A percentile compares a stretch with the other conserved stretches of the same genome.
phyloP scores from a whole-genome alignment of 2,888 invertebrate species.

The Furcula furcula region DNA sequence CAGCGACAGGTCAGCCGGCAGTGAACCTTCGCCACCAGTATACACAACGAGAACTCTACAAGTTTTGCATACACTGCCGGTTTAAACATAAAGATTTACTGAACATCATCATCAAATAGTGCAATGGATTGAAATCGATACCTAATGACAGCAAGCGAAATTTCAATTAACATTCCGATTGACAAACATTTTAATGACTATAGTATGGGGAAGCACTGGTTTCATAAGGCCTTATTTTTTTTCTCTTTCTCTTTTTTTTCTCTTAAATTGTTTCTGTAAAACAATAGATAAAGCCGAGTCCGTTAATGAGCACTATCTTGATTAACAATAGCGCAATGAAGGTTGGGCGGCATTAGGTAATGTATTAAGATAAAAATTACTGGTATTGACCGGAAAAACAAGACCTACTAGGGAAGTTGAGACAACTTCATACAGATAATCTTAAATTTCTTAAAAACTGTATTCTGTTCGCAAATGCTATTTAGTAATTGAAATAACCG shows the following conservation, averaged over 20 bases:
- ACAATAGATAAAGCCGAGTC: slow-evolving; percentile 27
- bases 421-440: too few species aligned
- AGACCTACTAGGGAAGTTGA: too few species aligned
- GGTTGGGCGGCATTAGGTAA: slow-evolving; percentile 6
- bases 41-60: slow-evolving; percentile 11
- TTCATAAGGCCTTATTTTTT: slow-evolving; percentile 28
- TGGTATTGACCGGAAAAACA: too few species aligned
- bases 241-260: slow-evolving; percentile 36
- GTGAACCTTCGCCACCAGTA: slow-evolving; percentile 20
- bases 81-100: neutral
- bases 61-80: slow-evolving; percentile 16
- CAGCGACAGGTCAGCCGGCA: slow-evolving; percentile 15
- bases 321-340: slow-evolving; percentile 35
- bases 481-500: too few species aligned
- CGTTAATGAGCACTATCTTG: slow-evolving; percentile 26
- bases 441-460: too few species aligned
- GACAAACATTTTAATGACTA: slow-evolving; percentile 34
- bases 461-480: too few species aligned
- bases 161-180: slow-evolving; percentile 34
- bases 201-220: slow-evolving; percentile 35
- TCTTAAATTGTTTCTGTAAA: slow-evolving; percentile 36
- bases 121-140: slow-evolving; percentile 9
- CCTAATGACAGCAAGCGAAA: slow-evolving; percentile 19
- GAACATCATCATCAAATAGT: slow-evolving; percentile 2
- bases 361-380: too few species aligned